Base-by-base conservation (phyloP, 2,113 vertebrate genomes). In the Pedetes capensis region DNA sequence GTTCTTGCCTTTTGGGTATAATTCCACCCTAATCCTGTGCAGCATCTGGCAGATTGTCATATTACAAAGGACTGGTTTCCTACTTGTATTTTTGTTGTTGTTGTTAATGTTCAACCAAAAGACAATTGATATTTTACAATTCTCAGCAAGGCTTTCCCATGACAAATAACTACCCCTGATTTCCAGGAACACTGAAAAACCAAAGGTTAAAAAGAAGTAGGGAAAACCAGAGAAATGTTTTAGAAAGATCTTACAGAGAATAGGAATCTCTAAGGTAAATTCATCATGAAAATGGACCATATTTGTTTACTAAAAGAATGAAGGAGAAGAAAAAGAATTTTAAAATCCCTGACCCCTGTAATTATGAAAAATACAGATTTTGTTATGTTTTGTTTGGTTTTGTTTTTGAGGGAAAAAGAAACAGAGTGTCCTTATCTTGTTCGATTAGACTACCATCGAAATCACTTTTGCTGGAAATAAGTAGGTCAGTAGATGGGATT, bases 31-130 rank as follows among this genome's bases (percentile, higher is more conserved):
- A 2, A 29, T 18, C 12, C 25, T n/a, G 9, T 22, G n/a, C 6
- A 53, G 23, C 44, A 86, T 20, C 64, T n/a, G 23, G 39, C 7
- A 91, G 66, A n/a, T 79, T 11, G 8, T 25, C 16, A 6, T 32
- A 61, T 17, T 63, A 88, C n/a, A 71, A 69, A 76, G 49, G 39
- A 51, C 16, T 92, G 47, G 25, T 72, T 57, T 76, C n/a, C 32
- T 76, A 47, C 34, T 66, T 88, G 55, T 10, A 57, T 32, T 89
- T 81, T 86, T 51, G 63, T 79, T 85, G 72, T 81, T 79, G 51
- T 82, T 94, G 63, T 79, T 85, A 76, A 86, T 79, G 51, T 82
- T 94, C 51, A 97, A n/a, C 51, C 49, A 86, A 89, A 75, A 74
- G 23, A 44, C 44, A 94, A 75, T 72, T 87, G 20, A 6, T 95